A percentile compares a stretch with the other conserved stretches of the same genome.
phyloP scores from a whole-genome alignment of 2,888 invertebrate species.

The Volucella bombylans region DNA sequence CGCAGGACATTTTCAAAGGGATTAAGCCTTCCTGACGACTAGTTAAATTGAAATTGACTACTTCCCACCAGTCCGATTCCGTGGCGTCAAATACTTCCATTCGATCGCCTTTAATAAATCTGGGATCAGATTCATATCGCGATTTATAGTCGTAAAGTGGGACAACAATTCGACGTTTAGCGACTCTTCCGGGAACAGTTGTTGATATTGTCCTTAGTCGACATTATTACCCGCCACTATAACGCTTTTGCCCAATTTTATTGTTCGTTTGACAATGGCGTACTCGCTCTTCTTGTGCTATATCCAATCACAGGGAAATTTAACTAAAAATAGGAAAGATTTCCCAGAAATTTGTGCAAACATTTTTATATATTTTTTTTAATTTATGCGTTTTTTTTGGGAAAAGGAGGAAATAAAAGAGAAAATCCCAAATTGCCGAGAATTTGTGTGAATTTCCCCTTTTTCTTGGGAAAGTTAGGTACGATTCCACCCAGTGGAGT shows the following conservation, averaged over 20 bases:
- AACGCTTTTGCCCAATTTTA: too few species aligned
- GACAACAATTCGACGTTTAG: conserved; percentile 89
- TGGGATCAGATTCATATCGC: conserved; percentile 96
- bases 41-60: conserved; percentile 91
- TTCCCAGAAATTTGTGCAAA: conserved; percentile 35
- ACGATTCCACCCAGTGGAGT: neutral
- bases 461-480: conserved; percentile 7
- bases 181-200: conserved; percentile 82
- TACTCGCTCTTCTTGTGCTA: too few species aligned
- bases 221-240: too few species aligned
- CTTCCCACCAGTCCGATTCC: conserved; percentile 98
- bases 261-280: too few species aligned
- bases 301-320: conserved; percentile 33
- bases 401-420: neutral
- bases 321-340: conserved; percentile 29
- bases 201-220: too few species aligned
- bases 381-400: neutral
- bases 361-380: conserved; percentile 26
- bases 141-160: conserved; percentile 98
- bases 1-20: conserved; percentile 97
- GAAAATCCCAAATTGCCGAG: neutral
- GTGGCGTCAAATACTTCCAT: conserved; percentile 97
- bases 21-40: conserved; percentile 95
- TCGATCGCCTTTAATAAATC: conserved; percentile 97
- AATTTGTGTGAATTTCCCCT: conserved; percentile 40